Conservation (phyloP, 2,888 invertebrate species). For the Drosophila sordidapex region DNA sequence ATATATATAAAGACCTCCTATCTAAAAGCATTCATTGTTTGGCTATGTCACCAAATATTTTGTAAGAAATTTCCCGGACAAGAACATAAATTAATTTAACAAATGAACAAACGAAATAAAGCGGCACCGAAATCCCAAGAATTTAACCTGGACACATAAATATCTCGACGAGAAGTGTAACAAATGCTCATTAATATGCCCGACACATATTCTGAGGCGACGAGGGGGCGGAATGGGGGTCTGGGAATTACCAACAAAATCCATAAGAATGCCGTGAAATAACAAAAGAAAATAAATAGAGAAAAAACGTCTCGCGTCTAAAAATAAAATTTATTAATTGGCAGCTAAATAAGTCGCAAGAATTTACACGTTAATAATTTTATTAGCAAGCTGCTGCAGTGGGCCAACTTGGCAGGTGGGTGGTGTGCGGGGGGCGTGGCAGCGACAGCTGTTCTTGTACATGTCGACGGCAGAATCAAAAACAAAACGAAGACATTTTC, state of each 20-base stretch:
- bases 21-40: slow-evolving; percentile 16
- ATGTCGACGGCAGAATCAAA: slow-evolving; percentile 6
- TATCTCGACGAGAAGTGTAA: slow-evolving; percentile 57
- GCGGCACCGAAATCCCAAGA: slow-evolving; percentile 63
- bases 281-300: slow-evolving; percentile 36
- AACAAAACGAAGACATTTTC: slow-evolving; percentile 63
- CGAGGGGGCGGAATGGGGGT: background rate
- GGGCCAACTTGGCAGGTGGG: slow-evolving; percentile 14
- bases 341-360: slow-evolving; percentile 79
- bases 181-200: slow-evolving; percentile 81
- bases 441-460: slow-evolving; percentile 46
- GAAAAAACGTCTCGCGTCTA: slow-evolving; percentile 39
- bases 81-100: slow-evolving; percentile 71
- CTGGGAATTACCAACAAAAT: slow-evolving; percentile 1
- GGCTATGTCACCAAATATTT: slow-evolving; percentile 49
- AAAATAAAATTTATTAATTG: slow-evolving; percentile 79
- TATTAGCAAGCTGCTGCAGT: slow-evolving; percentile 60
- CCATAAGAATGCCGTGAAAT: slow-evolving; percentile 28
- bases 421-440: slow-evolving; percentile 1
- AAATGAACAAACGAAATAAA: slow-evolving; percentile 67
- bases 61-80: slow-evolving; percentile 40
- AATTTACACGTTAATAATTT: slow-evolving; percentile 82
- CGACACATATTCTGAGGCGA: slow-evolving; percentile 47
- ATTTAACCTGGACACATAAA: slow-evolving; percentile 78
- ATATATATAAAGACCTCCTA: slow-evolving; percentile 3